Percentiles rank a stretch among this genome's conserved stretches.
Conservation (phyloP, 1,140 invertebrate genomes). For the Formica selysi region DNA sequence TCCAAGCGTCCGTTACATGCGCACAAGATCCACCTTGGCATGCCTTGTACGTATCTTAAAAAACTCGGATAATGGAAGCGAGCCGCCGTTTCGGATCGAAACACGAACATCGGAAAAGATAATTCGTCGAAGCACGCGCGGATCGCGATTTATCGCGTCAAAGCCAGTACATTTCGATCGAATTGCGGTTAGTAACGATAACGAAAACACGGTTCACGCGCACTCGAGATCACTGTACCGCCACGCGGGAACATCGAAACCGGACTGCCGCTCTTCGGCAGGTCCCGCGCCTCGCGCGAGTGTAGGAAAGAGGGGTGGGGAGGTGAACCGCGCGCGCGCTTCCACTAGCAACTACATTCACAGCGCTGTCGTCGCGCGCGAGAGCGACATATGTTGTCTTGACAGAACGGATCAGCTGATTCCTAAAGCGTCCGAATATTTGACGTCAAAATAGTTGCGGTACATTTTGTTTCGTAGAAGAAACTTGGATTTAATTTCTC, state of each 20-base stretch:
- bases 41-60: background rate
- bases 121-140: background rate
- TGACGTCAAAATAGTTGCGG: background rate
- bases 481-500: background rate
- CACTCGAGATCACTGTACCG: slow-evolving; percentile 67
- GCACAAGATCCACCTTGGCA: slow-evolving; percentile 2
- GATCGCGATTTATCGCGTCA: background rate
- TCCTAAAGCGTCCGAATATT: background rate
- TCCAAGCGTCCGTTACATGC: background rate
- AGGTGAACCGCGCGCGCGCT: background rate
- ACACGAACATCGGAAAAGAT: background rate
- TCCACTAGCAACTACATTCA: slow-evolving; percentile 54
- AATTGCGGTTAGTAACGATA: background rate
- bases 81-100: background rate
- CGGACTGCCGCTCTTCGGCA: slow-evolving; percentile 79
- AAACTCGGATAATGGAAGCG: background rate
- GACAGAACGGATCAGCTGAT: slow-evolving; percentile 72
- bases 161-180: background rate
- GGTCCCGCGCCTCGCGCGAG: slow-evolving; percentile 64
- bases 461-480: background rate
- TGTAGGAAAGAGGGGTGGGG: slow-evolving; percentile 54
- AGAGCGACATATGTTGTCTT: slow-evolving; percentile 1
- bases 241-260: slow-evolving; percentile 83
- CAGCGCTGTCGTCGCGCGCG: slow-evolving; percentile 38
- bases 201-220: slow-evolving; percentile 8